These are phyloP conservation scores for Sarcophaga subvicina DNA, from an alignment of 2,888 invertebrate species.

Conservation along the genomic window DNA sequence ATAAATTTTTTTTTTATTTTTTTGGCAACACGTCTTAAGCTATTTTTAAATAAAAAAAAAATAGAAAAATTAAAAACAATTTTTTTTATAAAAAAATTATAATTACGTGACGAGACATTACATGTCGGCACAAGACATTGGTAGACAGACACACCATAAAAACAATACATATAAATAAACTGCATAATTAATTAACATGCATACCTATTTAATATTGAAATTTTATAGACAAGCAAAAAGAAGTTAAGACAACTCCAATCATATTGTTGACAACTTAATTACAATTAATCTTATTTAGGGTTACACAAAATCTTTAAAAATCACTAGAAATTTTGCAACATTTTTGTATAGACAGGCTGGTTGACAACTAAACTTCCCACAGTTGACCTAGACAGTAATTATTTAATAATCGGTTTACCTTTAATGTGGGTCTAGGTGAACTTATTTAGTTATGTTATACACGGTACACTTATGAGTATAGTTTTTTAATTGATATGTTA, in stretches of 20 bases:
- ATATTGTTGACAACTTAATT: constrained; percentile 1
- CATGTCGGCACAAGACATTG: constrained; percentile 16
- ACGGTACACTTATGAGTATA: background rate
- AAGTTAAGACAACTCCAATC: background rate
- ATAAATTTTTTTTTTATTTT: constrained; percentile 19
- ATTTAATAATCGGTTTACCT: background rate
- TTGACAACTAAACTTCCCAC: constrained; percentile 34
- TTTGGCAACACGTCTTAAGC: background rate
- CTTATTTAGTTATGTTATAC: constrained; percentile 3
- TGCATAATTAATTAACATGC: constrained; percentile 36
- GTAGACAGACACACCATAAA: background rate
- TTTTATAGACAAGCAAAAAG: background rate
- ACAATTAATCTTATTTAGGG: background rate
- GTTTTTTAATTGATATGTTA: background rate
- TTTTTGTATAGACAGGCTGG: background rate
- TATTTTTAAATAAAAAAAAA: constrained; percentile 42
- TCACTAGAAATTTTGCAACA: background rate
- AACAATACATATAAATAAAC: constrained; percentile 50
- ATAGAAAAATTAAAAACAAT: constrained; percentile 5
- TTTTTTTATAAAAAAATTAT: constrained; percentile 12
- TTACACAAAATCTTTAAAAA: background rate
- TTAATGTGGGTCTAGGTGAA: constrained; percentile 44
- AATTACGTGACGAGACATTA: constrained; percentile 61
- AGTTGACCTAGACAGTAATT: constrained; percentile 47
- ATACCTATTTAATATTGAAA: constrained; percentile 17